A percentile compares a stretch with the other conserved stretches of the same genome.
phyloP scores from a whole-genome alignment of 2,113 vertebrate genomes.

The Calonectris borealis region DNA sequence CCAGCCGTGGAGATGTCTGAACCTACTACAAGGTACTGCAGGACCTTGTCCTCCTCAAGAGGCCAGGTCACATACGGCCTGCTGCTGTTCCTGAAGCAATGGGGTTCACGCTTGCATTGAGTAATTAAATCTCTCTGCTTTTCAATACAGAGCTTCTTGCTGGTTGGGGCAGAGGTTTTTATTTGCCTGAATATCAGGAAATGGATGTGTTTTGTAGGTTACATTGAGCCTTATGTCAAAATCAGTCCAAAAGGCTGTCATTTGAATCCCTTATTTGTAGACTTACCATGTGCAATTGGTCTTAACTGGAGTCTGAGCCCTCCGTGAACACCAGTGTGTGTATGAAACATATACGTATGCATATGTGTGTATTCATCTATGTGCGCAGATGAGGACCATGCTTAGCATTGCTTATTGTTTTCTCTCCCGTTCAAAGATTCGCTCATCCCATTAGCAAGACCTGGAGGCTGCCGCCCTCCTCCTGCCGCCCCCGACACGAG shows the following conservation, averaged over 20 bases:
- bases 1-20: background rate
- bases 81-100: background rate
- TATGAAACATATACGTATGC: background rate
- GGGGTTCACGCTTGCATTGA: fast-evolving
- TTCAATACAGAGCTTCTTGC: background rate
- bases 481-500: fast-evolving
- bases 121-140: background rate
- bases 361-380: background rate
- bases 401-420: background rate
- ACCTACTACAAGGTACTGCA: background rate
- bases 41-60: background rate
- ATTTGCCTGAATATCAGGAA: background rate
- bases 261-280: background rate
- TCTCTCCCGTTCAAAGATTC: background rate
- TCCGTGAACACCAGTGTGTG: background rate
- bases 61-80: background rate
- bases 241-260: background rate
- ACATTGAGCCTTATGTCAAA: background rate
- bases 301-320: background rate
- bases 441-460: background rate
- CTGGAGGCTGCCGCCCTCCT: background rate
- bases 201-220: background rate
- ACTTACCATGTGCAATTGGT: background rate
- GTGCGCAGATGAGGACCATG: background rate
- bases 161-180: background rate